A percentile compares a stretch with the other conserved stretches of the same genome.
phyloP scores from a whole-genome alignment of 2,797 vertebrate species.

The Cebuella pygmaea region DNA sequence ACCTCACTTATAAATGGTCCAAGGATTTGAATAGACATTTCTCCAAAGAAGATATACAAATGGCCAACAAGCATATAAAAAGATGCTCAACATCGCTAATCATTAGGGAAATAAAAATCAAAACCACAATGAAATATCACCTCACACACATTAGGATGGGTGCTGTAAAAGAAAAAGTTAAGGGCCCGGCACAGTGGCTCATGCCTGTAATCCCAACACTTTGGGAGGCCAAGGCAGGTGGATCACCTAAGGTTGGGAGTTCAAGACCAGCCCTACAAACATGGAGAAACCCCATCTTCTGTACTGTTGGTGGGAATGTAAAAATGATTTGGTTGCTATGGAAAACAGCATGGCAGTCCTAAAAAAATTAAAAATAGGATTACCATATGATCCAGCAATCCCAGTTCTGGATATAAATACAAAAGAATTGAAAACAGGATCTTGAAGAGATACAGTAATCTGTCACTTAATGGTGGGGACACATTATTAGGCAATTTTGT shows the following conservation, averaged over 20 bases:
- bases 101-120: background rate
- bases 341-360: background rate
- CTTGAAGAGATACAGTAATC: too few relatives aligned
- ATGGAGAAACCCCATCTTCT: too few relatives aligned
- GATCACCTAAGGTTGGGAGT: too few relatives aligned
- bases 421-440: background rate
- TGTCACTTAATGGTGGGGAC: too few relatives aligned
- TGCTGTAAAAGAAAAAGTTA: background rate
- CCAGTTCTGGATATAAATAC: background rate
- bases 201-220: too few relatives aligned
- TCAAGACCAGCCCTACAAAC: too few relatives aligned
- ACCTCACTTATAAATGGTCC: background rate
- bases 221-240: too few relatives aligned
- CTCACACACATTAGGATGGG: too few relatives aligned
- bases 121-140: background rate
- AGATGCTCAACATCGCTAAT: background rate
- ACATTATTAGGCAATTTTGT: background rate
- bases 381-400: background rate
- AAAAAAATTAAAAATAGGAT: background rate
- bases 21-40: background rate
- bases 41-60: background rate
- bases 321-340: too few relatives aligned
- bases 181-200: too few relatives aligned
- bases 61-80: background rate
- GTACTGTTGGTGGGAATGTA: too few relatives aligned